These are phyloP conservation scores for Ptilodon capucinus DNA, from an alignment of 2,888 invertebrate genomes.

Conservation along the genomic window DNA sequence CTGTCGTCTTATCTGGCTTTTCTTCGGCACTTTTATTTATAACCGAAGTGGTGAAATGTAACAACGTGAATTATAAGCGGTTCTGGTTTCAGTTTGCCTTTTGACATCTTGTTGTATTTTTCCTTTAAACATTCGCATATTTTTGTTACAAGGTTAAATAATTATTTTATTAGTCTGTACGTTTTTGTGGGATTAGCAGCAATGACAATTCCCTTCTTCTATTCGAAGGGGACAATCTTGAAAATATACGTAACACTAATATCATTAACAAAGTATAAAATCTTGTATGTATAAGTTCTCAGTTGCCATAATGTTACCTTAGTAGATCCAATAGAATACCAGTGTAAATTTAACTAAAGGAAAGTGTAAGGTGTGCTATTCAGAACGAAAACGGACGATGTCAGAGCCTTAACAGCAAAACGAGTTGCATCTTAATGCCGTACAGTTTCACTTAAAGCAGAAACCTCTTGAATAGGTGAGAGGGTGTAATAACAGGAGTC, in stretches of 20 bases:
- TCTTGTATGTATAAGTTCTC: no score
- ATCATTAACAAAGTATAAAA: no score
- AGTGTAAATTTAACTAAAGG: conserved; percentile 47
- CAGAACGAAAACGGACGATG: conserved; percentile 61
- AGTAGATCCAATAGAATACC: background rate
- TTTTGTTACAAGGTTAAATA: background rate
- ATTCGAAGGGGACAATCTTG: no score
- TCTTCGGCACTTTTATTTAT: conserved; percentile 78
- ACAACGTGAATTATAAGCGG: conserved; percentile 64
- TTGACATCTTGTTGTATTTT: conserved; percentile 52
- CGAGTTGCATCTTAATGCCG: conserved; percentile 75
- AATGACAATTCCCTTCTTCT: no score
- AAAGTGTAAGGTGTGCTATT: conserved; percentile 50
- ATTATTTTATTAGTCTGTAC: background rate
- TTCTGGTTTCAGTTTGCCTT: conserved; percentile 60
- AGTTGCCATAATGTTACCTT: no score
- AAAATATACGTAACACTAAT: no score
- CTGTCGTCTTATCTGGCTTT: conserved; percentile 78
- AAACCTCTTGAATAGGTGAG: conserved; percentile 77
- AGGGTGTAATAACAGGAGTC: conserved; percentile 79
- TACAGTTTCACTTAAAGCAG: conserved; percentile 66
- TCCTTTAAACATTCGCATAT: conserved; percentile 38
- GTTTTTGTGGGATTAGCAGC: no score
- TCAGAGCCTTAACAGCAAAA: conserved; percentile 69
- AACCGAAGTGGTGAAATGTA: conserved; percentile 72